Evolutionary conservation across 2,797 vertebrate genomes (phyloP).

Genomic region (Sebastes steindachneri): DNA sequence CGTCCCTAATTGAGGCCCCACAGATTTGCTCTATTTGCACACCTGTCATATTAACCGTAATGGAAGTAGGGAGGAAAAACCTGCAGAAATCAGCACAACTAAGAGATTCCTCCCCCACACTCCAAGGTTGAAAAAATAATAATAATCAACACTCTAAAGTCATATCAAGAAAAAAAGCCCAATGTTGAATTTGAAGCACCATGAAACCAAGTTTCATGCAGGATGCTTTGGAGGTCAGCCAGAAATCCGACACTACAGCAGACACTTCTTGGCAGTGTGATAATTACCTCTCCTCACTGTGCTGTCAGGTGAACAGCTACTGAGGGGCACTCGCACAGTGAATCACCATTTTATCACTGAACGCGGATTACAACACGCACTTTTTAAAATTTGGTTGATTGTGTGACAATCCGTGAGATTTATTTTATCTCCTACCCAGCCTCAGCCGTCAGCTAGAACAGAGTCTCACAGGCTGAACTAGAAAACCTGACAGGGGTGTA

Average conservation of each 20-base stretch:
- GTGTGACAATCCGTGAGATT: neutral
- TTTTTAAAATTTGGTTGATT: slow-evolving; percentile 5
- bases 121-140: neutral
- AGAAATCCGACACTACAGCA: neutral
- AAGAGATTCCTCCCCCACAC: neutral
- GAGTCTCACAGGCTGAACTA: neutral
- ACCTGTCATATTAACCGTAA: slow-evolving; percentile 31
- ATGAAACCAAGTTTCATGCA: neutral
- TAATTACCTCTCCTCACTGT: slow-evolving; percentile 24
- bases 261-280: neutral
- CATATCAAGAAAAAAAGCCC: neutral
- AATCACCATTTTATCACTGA: slow-evolving; percentile 9
- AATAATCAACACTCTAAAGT: neutral
- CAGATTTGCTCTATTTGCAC: slow-evolving; percentile 42
- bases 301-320: slow-evolving; percentile 20
- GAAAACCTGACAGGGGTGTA: neutral
- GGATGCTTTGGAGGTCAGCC: neutral
- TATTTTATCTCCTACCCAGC: neutral
- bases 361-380: neutral
- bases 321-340: neutral
- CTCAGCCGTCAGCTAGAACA: neutral
- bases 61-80: neutral
- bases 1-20: slow-evolving; percentile 33
- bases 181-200: neutral
- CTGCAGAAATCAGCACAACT: slow-evolving; percentile 30